phyloP scores from a whole-genome alignment of 1,140 invertebrate genomes.

The Drosophila yakuba region DNA sequence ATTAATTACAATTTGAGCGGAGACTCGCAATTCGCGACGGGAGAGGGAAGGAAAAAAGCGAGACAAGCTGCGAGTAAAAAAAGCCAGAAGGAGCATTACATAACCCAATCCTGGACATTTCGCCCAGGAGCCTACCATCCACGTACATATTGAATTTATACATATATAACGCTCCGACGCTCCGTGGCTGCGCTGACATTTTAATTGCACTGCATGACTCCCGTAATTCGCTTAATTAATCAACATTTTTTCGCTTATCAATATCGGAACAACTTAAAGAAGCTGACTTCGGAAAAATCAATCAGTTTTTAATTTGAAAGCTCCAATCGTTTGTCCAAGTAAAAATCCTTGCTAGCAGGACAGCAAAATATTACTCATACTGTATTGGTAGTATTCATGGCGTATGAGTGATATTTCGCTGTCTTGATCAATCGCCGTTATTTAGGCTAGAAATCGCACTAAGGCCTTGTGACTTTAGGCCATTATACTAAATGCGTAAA shows the following conservation, averaged over 20 bases:
- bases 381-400: neutral
- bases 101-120: slow-evolving; percentile 45
- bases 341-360: too few relatives aligned
- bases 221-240: slow-evolving; percentile 81
- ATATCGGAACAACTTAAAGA: slow-evolving; percentile 12
- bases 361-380: neutral
- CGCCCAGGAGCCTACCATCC: slow-evolving; percentile 27
- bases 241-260: slow-evolving; percentile 65
- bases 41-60: neutral
- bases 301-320: too few relatives aligned
- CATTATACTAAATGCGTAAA: slow-evolving; percentile 43
- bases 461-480: neutral
- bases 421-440: neutral
- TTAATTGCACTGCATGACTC: slow-evolving; percentile 80
- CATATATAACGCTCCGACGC: neutral
- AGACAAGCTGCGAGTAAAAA: slow-evolving; percentile 43
- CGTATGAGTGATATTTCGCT: slow-evolving; percentile 8
- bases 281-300: too few relatives aligned
- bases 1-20: slow-evolving; percentile 80
- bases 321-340: too few relatives aligned
- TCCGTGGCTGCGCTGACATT: slow-evolving; percentile 71
- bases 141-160: slow-evolving; percentile 1
- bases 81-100: slow-evolving; percentile 33
- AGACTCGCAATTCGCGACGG: slow-evolving; percentile 19
- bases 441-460: too few relatives aligned